Percentiles rank a stretch among this genome's conserved stretches.
These are phyloP conservation scores for Sitobion miscanthi DNA, from an alignment of 1,140 invertebrate species.

Conservation along the genomic window DNA sequence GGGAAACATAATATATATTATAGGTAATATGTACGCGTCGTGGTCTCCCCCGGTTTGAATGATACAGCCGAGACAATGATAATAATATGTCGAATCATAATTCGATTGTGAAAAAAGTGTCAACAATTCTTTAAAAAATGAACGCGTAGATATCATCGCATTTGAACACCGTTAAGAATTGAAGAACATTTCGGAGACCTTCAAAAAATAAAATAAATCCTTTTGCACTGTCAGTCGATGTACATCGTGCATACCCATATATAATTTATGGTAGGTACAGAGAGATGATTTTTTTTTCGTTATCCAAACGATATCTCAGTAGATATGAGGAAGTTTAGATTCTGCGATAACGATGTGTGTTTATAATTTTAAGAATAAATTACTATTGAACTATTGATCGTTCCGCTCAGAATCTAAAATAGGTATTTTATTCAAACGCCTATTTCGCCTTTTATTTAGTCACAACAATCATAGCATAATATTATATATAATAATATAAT, in stretches of 20 bases:
- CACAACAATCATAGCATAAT: no score
- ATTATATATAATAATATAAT: no score
- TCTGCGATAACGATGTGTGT: no score
- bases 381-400: no score
- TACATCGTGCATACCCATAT: no score
- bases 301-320: not conserved
- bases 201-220: not conserved
- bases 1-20: conserved; percentile 6
- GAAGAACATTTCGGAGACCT: not conserved
- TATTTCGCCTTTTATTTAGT: no score
- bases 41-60: not conserved
- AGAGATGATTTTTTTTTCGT: not conserved
- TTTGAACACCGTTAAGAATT: not conserved
- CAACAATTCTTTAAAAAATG: not conserved
- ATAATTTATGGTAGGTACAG: no score
- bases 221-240: not conserved
- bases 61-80: not conserved
- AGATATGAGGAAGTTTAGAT: not conserved
- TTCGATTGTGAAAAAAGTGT: not conserved
- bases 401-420: no score
- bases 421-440: no score
- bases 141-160: not conserved
- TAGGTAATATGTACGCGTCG: not conserved
- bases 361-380: no score
- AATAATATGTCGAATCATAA: not conserved